Base-by-base conservation (phyloP, 2,113 vertebrate species). In the Notechis scutatus region DNA sequence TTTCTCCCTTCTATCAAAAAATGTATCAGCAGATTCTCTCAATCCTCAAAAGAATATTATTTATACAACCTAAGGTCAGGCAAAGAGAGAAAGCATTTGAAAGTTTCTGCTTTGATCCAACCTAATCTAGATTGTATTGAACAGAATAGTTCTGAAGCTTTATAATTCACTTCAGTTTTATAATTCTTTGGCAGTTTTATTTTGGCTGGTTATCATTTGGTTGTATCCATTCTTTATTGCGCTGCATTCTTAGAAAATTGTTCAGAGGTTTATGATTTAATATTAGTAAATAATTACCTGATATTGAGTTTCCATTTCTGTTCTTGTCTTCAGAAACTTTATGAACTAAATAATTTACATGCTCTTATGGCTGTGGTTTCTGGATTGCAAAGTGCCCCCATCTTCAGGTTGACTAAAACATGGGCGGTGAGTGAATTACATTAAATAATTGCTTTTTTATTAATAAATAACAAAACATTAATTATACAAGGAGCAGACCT, bases 361-460 rank as follows among this genome's bases (percentile, higher is more conserved):
- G 99, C 99, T 0, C 98, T 99, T 59, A 99, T 99, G 99, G 98
- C 99, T 11, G 99, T 99, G 95, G 98, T 99, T 90, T 99, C 99
- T 0, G 98, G 98, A 39, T 96, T 99, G 87, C 99, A 99, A 96
- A 99, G 99, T 64, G 99, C 99, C 90, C 99, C 99, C 0, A 99
- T 99, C 97, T 99, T 99, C 98, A 98, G 99, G 95, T 97, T 99
- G 87, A 98, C 98, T 90, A 99, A 99, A 98, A 99, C 99, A 0
- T 99, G 99, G 99, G 99, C 99, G 97, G 99, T 99, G 95, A 99
- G 99, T 98, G 94, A 94, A 57, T 42, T 93, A 91, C 42, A 81
- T 29, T 42, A 81, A 81, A 81, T 42, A 81, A 81, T 81, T 42
- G 74, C 3, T 81, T 81, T 81, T 81, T 81, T 42, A 42, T 81